Evolutionary conservation across 2,797 vertebrate species (phyloP), one percentile per base, ranked within the genome.

Genomic region (Rhincodon typus): DNA sequence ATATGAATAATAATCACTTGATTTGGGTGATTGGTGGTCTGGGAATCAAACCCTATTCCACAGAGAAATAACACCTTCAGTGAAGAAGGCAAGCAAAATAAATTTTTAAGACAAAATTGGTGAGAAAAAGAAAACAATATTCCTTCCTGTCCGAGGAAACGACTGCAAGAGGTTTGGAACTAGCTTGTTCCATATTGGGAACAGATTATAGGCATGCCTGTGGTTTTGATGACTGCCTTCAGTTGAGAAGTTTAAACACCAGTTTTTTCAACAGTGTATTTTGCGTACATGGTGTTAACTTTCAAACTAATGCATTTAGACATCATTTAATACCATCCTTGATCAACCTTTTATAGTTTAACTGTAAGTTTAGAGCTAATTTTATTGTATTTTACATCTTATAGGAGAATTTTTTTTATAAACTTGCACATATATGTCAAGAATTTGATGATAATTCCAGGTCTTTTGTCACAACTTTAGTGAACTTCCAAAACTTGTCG

Each of bases 181-280:
- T 34, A n/a, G 70, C 53, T 30, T 53, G 70, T 50, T 95, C 70
- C 94, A n/a, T 77, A 74, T 95, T 95, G 94, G 42, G 94, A 94
- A 77, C 70, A 95, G 94, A 95, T 95, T 95, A 77, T 74, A 57
- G 46, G 42, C 42, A 77, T 74, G 70, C 67, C 94, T 72, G 67
- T 77, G 94, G 94, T 77, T 95, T 95, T 77, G 53, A 46, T 53
- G 70, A 53, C 94, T 77, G 42, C 94, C 50, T 95, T 95, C 94
- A 95, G 50, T 95, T 95, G 53, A 95, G 94, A 77, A 46, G 13
- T 30, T 95, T 77, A 77, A 95, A 30, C 69, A 74, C 53, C 70
- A 72, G 30, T 57, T 95, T 57, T 70, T 95, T 77, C 94, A 95
- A 42, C 53, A 53, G 74, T 53, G 46, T 74, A 17, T 27, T 34